Base-by-base conservation (phyloP, 2,113 vertebrate genomes). In the Caretta caretta region DNA sequence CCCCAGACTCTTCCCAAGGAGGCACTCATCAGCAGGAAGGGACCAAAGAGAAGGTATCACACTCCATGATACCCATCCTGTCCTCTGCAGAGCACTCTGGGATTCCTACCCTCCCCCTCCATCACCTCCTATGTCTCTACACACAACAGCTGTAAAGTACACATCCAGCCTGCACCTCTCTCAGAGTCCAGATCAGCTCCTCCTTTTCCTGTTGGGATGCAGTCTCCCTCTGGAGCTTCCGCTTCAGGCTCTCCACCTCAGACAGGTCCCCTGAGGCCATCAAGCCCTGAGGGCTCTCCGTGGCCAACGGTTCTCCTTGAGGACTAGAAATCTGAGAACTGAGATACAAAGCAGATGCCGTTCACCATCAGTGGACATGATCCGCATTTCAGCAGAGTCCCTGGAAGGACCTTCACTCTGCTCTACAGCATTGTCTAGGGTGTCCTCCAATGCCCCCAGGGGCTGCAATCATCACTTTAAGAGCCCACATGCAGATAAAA, bases 191-290 rank as follows among this genome's bases (percentile, higher is more conserved):
- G 65, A 95, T 90, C 38, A 93, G 76, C 8, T 80, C 76, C 50
- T 92, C 86, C 46, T 96, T 92, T 69, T 89, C 88, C 65, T 80
- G 76, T 13, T 72, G 90, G 6, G 75, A n/a, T 20, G 86, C 82
- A 72, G n/a, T 89, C 62, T 92, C 79, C 6, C 65, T 88, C 72
- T 90, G 83, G 35, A 96, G 80, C n/a, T 92, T 69, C 22, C 87
- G 78, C 51, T 85, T 69, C 35, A 96, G 90, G 12, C 10, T 84
- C 24, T 88, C 69, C 25, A 90, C 31, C 72, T 93, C 83, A 35
- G 93, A 78, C 76, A 76, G 50, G 19, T 80, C 29, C n/a, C 89
- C 87, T 53, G 56, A 80, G 49, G 16, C 31, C 17, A 31, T 29
- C 48, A n/a, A 3, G 4, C 49, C 31, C 5, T 10, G 9, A 31